Evolutionary conservation across 2,888 invertebrate species (phyloP).

Genomic region (Rhimphoctona megacephalus): DNA sequence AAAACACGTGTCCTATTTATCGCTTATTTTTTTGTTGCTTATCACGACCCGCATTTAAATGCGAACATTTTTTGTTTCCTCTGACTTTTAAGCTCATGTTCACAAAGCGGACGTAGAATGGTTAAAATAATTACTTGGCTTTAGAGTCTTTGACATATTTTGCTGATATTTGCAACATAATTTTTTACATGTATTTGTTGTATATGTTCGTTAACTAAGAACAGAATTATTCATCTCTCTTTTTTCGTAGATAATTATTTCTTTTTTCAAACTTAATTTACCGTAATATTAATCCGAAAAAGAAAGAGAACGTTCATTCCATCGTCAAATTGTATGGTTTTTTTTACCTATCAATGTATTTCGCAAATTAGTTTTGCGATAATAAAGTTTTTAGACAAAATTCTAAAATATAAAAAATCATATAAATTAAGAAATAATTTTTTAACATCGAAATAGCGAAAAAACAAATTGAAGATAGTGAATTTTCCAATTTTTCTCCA

Average conservation of each 20-base stretch:
- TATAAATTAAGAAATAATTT: background rate
- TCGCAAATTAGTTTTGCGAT: too few species aligned
- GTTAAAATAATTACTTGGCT: background rate
- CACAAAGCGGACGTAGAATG: background rate
- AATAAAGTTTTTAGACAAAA: background rate
- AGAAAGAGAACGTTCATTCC: too few species aligned
- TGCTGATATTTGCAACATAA: background rate
- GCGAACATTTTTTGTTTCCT: background rate
- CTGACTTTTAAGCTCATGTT: background rate
- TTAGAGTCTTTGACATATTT: background rate
- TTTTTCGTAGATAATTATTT: too few species aligned
- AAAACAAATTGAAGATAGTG: background rate
- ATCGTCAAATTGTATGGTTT: too few species aligned
- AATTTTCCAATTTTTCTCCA: background rate
- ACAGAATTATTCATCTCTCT: too few species aligned
- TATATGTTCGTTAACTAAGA: too few species aligned
- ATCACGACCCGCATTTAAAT: conserved; percentile 15
- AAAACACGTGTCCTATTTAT: conserved; percentile 13
- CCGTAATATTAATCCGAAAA: too few species aligned
- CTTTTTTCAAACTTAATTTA: too few species aligned
- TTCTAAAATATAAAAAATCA: background rate
- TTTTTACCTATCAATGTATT: too few species aligned
- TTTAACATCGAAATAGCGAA: background rate
- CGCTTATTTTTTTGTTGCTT: conserved; percentile 7
- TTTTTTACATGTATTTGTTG: too few species aligned